Percentiles rank a stretch among this genome's conserved stretches.
These are phyloP conservation scores for Potamarius usumacintae DNA, from an alignment of 2,113 vertebrate genomes.

Conservation along the genomic window DNA sequence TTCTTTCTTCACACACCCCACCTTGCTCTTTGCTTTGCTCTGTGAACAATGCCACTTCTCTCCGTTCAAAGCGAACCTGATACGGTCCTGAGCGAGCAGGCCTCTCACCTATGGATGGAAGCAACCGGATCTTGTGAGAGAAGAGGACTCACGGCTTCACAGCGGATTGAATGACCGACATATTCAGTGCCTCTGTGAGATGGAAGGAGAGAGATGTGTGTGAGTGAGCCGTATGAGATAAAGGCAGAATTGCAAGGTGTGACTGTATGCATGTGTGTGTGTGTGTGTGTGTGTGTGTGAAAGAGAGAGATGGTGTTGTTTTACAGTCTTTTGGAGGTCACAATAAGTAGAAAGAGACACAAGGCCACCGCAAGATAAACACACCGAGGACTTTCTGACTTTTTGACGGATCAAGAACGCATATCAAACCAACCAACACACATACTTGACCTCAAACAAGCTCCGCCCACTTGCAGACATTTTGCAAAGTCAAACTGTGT, in stretches of 20 bases:
- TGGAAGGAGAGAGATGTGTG: slow-evolving; percentile 15
- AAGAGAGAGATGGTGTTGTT: slow-evolving; percentile 21
- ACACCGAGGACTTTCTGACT: slow-evolving; percentile 11
- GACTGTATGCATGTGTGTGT: slow-evolving; percentile 28
- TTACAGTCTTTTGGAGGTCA: slow-evolving; percentile 39
- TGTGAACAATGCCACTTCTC: slow-evolving; percentile 48
- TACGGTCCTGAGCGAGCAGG: slow-evolving; percentile 28
- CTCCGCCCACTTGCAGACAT: not conserved
- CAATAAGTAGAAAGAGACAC: slow-evolving; percentile 34
- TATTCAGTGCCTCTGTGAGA: slow-evolving; percentile 42
- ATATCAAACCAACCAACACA: not conserved
- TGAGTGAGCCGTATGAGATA: slow-evolving; percentile 25
- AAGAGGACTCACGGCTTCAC: slow-evolving; percentile 51
- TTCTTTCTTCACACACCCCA: slow-evolving; percentile 25
- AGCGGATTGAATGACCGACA: slow-evolving; percentile 48
- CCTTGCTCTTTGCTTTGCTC: slow-evolving; percentile 26
- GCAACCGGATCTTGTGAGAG: slow-evolving; percentile 55
- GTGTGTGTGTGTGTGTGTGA: not conserved
- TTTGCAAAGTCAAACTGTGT: not conserved
- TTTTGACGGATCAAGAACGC: not conserved
- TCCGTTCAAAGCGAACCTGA: slow-evolving; percentile 42
- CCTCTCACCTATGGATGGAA: slow-evolving; percentile 28
- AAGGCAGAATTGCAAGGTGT: slow-evolving; percentile 37
- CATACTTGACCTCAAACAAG: not conserved
- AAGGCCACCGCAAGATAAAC: not conserved